Percentiles rank a stretch among this genome's conserved stretches.
Conservation (phyloP, 2,113 vertebrate species). For the Pomatorhinus ruficollis region DNA sequence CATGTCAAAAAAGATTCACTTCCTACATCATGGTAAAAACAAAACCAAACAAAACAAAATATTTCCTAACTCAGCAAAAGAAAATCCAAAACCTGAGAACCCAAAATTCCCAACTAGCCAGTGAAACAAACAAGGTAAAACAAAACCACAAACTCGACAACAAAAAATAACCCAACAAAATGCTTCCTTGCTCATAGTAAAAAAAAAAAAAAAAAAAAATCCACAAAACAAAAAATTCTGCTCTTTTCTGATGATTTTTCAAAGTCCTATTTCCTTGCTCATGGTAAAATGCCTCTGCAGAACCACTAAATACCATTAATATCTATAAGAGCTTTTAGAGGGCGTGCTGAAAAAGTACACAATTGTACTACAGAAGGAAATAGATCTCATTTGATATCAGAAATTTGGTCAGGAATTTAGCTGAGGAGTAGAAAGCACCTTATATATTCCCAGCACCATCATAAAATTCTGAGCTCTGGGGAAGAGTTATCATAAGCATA, state of each 20-base stretch:
- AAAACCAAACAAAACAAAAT: neutral
- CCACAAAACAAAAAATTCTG: neutral
- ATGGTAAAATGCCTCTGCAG: neutral
- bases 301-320: neutral
- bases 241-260: neutral
- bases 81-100: rapidly evolving
- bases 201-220: neutral
- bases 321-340: neutral
- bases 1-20: neutral
- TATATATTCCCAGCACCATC: neutral
- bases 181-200: neutral
- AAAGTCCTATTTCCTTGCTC: neutral
- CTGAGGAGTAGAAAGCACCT: neutral
- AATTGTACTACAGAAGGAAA: neutral
- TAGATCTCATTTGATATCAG: neutral
- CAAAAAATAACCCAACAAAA: neutral
- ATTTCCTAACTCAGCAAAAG: neutral
- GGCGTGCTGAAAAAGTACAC: neutral
- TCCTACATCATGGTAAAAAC: neutral
- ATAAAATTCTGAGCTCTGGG: neutral
- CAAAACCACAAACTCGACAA: neutral
- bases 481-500: neutral
- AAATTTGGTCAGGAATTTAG: neutral
- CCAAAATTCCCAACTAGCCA: neutral
- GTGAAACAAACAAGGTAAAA: neutral